phyloP scores from a whole-genome alignment of 2,888 invertebrate species.

The Drosophila mercatorum region DNA sequence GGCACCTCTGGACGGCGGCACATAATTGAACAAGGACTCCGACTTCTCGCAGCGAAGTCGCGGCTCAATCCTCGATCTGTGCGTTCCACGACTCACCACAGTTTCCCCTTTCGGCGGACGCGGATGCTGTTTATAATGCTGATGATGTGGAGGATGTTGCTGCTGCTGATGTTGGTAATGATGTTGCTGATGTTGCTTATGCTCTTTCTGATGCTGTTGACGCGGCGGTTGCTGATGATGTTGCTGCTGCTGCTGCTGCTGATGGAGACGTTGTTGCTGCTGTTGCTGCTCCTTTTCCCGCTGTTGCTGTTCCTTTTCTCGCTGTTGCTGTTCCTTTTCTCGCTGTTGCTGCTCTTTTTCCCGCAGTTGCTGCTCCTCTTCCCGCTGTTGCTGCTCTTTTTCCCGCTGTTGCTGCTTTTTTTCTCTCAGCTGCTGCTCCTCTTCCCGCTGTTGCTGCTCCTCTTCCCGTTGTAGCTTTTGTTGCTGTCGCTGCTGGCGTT shows the following conservation, averaged over 20 bases:
- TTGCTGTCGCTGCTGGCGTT: no score
- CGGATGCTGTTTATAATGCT: background rate
- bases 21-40: background rate
- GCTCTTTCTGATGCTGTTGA: background rate
- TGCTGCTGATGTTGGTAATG: background rate
- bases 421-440: no score
- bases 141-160: background rate
- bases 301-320: background rate
- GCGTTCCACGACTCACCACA: background rate
- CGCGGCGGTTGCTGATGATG: background rate
- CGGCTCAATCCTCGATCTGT: background rate
- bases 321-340: no score
- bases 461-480: no score
- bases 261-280: background rate
- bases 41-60: background rate
- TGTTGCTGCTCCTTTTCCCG: background rate
- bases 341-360: no score
- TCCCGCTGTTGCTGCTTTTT: no score
- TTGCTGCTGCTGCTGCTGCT: background rate
- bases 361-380: background rate
- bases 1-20: background rate
- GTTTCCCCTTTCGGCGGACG: background rate
- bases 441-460: no score
- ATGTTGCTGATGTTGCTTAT: background rate
- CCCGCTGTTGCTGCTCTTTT: background rate